phyloP scores from a whole-genome alignment of 2,113 vertebrate genomes.

The Vicugna pacos region DNA sequence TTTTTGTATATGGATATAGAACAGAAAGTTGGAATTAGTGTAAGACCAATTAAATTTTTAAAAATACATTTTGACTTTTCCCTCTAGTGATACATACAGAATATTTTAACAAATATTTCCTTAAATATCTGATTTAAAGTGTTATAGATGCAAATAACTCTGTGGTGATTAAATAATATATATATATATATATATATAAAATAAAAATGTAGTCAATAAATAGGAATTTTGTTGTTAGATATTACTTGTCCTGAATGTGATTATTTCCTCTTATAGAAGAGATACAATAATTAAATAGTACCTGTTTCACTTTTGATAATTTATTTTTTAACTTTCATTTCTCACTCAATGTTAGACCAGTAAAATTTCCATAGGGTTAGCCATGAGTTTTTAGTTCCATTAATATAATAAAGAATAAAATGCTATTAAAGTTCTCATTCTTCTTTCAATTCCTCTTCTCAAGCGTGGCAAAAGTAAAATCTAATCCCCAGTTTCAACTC shows the following conservation, averaged over 20 bases:
- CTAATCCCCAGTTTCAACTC: not conserved
- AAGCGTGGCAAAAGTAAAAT: not conserved
- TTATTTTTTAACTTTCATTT: not conserved
- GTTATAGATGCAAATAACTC: not conserved
- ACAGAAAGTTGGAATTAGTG: not conserved
- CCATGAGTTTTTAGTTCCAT: not conserved
- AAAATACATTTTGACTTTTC: not conserved
- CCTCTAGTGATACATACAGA: not conserved
- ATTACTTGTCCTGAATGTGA: not conserved
- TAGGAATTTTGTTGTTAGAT: not conserved
- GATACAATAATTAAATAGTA: not conserved
- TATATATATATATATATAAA: no score
- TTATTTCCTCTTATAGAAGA: not conserved
- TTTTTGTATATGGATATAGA: not conserved
- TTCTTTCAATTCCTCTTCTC: not conserved
- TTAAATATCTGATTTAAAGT: not conserved
- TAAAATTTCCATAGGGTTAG: not conserved
- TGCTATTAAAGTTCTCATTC: not conserved
- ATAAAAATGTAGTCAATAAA: not conserved
- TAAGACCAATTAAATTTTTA: not conserved
- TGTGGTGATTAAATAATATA: not conserved
- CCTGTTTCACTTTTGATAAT: not conserved
- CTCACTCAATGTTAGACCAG: not conserved
- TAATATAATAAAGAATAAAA: not conserved
- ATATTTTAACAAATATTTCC: not conserved